These are phyloP conservation scores for Tenthredo notha DNA, from an alignment of 2,888 invertebrate genomes.

Conservation along the genomic window DNA sequence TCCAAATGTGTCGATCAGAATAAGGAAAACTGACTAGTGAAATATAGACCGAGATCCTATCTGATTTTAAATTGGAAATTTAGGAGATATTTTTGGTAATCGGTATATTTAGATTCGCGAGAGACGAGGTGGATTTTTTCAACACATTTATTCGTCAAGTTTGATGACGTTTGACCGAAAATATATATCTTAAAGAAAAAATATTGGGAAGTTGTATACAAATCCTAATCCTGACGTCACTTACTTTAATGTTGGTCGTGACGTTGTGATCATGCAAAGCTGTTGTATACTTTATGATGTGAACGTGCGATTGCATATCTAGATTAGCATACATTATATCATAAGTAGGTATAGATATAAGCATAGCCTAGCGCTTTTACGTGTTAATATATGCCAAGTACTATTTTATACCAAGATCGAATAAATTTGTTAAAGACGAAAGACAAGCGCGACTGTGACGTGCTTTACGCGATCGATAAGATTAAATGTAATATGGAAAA, in stretches of 20 bases:
- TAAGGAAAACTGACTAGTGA: background rate
- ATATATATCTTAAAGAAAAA: background rate
- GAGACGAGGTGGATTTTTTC: background rate
- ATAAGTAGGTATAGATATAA: background rate
- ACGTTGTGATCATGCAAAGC: slow-evolving; percentile 11
- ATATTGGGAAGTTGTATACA: background rate
- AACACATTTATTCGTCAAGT: background rate
- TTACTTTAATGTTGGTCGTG: background rate
- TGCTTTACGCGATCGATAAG: background rate
- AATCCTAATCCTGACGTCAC: slow-evolving; percentile 9
- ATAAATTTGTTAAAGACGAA: background rate
- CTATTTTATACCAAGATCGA: slow-evolving; percentile 3
- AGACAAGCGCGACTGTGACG: background rate
- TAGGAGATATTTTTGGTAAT: background rate
- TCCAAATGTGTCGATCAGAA: background rate
- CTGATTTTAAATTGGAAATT: background rate
- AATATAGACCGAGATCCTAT: background rate
- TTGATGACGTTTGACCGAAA: background rate
- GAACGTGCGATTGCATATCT: slow-evolving; percentile 40
- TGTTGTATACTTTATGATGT: background rate
- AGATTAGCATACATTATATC: slow-evolving; percentile 29
- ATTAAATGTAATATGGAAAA: background rate
- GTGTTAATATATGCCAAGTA: background rate
- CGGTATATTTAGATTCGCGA: background rate
- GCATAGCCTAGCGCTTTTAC: background rate